Evolutionary conservation across 2,797 vertebrate species (phyloP).

Genomic region (Macropus fuliginosus): DNA sequence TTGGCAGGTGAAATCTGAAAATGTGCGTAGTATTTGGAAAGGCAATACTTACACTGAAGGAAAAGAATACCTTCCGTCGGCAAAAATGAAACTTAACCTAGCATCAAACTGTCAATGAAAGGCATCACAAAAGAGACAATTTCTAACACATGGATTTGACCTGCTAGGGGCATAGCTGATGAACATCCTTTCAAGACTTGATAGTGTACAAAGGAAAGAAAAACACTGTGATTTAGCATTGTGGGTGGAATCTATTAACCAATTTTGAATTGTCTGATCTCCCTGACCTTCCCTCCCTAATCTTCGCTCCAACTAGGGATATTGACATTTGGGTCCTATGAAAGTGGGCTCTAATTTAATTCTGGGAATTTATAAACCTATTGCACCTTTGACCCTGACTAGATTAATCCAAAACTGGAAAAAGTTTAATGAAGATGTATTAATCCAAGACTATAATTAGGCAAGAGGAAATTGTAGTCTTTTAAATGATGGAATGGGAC

Average conservation of each 20-base stretch:
- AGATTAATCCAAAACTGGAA: not conserved
- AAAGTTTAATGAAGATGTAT: not conserved
- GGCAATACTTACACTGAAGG: slow-evolving; percentile 43
- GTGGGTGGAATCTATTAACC: not conserved
- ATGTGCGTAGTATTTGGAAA: slow-evolving; percentile 33
- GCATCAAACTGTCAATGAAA: not conserved
- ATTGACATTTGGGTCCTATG: slow-evolving; percentile 6
- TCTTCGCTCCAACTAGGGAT: not conserved
- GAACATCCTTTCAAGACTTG: slow-evolving; percentile 40
- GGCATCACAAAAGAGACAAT: not conserved
- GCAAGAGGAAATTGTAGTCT: not conserved
- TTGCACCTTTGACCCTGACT: not conserved
- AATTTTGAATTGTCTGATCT: not conserved
- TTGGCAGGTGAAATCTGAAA: slow-evolving; percentile 57
- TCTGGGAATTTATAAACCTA: slow-evolving; percentile 36
- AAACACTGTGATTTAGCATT: not conserved
- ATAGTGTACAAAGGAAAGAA: not conserved
- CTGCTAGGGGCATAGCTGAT: slow-evolving; percentile 20
- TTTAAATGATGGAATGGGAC: not conserved
- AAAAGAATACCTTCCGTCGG: slow-evolving; percentile 54
- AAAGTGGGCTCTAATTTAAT: slow-evolving; percentile 8
- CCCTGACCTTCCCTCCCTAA: not conserved
- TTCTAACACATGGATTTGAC: slow-evolving; percentile 13
- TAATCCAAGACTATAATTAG: not conserved
- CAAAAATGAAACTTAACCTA: slow-evolving; percentile 27